phyloP scores from a whole-genome alignment of 2,888 invertebrate species.

The Erebia palarica region DNA sequence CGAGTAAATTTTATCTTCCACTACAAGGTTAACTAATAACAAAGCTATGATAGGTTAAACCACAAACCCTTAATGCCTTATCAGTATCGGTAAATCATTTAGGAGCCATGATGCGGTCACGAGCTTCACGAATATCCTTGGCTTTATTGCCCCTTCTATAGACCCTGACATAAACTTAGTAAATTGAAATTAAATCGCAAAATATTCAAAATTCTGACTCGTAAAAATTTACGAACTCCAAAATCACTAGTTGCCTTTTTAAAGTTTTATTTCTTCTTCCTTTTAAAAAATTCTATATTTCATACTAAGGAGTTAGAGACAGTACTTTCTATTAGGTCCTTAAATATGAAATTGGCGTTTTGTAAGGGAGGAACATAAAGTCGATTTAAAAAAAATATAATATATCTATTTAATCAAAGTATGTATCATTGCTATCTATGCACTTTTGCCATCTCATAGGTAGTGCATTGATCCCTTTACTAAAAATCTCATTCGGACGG shows the following conservation, averaged over 20 bases:
- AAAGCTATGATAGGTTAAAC: constrained; percentile 13
- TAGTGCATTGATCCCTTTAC: too few relatives aligned
- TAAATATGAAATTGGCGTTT: too few relatives aligned
- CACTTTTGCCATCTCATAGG: too few relatives aligned
- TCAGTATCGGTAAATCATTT: constrained; percentile 25
- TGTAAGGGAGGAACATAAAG: too few relatives aligned
- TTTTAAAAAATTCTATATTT: too few relatives aligned
- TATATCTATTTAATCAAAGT: too few relatives aligned
- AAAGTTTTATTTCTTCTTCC: neutral
- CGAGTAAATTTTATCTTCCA: neutral
- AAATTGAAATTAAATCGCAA: neutral
- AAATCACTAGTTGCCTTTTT: neutral
- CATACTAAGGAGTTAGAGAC: too few relatives aligned
- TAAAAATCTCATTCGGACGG: too few relatives aligned
- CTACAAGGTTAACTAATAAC: constrained; percentile 3
- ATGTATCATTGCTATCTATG: too few relatives aligned
- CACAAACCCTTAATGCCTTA: constrained; percentile 20
- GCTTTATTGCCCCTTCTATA: constrained; percentile 67
- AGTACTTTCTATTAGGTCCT: too few relatives aligned
- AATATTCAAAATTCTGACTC: neutral
- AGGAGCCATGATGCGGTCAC: constrained; percentile 53
- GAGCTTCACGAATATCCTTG: constrained; percentile 76
- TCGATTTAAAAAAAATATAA: too few relatives aligned
- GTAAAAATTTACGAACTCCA: neutral
- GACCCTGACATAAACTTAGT: constrained; percentile 54